Percentiles rank a stretch among this genome's conserved stretches.
phyloP scores from a whole-genome alignment of 2,888 invertebrate genomes.

The Acholoe squamosa region DNA sequence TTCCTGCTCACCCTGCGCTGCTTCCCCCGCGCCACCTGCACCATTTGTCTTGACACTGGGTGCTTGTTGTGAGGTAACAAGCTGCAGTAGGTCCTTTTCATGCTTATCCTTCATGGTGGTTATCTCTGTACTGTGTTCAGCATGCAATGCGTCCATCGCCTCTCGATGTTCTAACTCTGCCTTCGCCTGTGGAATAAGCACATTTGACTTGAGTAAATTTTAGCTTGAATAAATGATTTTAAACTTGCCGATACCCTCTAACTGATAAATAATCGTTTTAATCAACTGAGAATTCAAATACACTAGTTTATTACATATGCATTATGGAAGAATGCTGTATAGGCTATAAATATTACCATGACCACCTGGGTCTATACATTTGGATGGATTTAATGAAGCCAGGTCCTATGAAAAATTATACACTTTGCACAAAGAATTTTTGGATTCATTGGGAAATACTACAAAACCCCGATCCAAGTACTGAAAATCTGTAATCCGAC shows the following conservation, averaged over 20 bases:
- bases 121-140: not conserved
- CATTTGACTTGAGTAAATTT: no score
- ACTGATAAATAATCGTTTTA: no score
- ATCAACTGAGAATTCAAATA: not conserved
- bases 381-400: no score
- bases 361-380: no score
- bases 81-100: constrained; percentile 15
- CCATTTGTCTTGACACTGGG: not conserved
- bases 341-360: no score
- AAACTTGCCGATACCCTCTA: no score
- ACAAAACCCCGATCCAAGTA: no score
- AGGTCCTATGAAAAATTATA: no score
- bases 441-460: no score
- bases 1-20: not conserved
- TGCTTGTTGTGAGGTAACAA: not conserved
- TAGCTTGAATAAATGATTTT: no score
- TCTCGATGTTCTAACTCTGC: not conserved
- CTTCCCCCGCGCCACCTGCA: not conserved
- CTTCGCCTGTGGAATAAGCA: constrained; percentile 44
- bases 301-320: not conserved
- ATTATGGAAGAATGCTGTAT: not conserved
- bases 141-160: constrained; percentile 40
- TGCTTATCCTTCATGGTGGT: constrained; percentile 48
- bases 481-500: no score
- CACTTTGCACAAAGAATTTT: no score